These are phyloP conservation scores for Halcyon chelicuti DNA, from an alignment of 2,797 vertebrate genomes.

Conservation along the genomic window DNA sequence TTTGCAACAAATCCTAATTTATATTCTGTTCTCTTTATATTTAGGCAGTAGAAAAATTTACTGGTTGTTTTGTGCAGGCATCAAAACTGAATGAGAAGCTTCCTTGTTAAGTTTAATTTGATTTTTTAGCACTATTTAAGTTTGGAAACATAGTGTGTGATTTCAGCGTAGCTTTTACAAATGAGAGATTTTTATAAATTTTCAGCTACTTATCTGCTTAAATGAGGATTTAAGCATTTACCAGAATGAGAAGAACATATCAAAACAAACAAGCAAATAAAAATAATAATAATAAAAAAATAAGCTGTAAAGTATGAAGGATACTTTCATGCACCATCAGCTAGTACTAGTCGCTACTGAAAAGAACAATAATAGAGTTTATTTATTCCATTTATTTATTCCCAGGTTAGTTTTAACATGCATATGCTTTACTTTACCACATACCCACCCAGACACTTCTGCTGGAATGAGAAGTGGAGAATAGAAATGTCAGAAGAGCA, in stretches of 20 bases:
- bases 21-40: not conserved
- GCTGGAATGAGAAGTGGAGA: accelerated
- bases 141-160: not conserved
- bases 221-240: not conserved
- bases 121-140: not conserved
- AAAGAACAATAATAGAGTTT: not conserved
- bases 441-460: not conserved
- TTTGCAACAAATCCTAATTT: not conserved
- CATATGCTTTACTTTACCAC: not conserved
- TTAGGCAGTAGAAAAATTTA: not conserved
- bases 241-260: not conserved
- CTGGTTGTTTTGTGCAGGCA: not conserved
- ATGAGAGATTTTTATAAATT: not conserved
- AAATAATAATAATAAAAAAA: not conserved
- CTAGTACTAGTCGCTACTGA: accelerated
- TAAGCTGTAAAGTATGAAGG: not conserved
- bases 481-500: not conserved
- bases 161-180: not conserved
- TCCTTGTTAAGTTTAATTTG: not conserved
- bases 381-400: not conserved
- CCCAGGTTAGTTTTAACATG: not conserved
- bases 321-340: not conserved
- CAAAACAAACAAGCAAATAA: not conserved
- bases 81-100: not conserved
- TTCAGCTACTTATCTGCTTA: not conserved